Evolutionary conservation across 1,140 invertebrate genomes (phyloP).

Genomic region (Oncopodura yosiiana): DNA sequence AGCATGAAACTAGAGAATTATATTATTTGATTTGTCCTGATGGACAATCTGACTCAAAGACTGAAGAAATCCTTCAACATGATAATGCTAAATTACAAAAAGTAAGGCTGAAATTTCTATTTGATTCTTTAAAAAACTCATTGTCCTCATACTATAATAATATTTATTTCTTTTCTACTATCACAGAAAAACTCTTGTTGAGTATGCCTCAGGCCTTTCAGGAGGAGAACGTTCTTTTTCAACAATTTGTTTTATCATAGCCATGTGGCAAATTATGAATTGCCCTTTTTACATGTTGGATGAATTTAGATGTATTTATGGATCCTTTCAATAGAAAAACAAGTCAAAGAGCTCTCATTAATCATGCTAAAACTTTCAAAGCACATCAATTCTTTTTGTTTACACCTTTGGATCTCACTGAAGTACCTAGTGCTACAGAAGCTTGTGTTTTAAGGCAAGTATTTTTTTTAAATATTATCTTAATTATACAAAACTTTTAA

Average conservation of each 20-base stretch:
- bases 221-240: conserved; percentile 93
- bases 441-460: conserved; percentile 19
- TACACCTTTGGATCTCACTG: conserved; percentile 29
- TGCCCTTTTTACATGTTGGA: conserved; percentile 92
- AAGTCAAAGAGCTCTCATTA: conserved; percentile 27
- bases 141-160: too few species aligned
- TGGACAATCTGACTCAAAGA: conserved; percentile 6
- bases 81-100: not conserved
- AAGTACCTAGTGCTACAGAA: conserved; percentile 6
- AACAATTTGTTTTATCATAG: conserved; percentile 85
- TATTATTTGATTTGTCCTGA: conserved; percentile 33
- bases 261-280: conserved; percentile 82
- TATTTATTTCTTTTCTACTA: not conserved
- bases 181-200: conserved; percentile 17
- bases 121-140: not conserved
- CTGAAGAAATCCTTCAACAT: not conserved
- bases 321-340: conserved; percentile 39
- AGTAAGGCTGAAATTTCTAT: not conserved
- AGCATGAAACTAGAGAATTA: conserved; percentile 19
- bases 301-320: conserved; percentile 98
- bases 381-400: conserved; percentile 29
- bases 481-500: not conserved
- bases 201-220: conserved; percentile 49
- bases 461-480: not conserved
- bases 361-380: conserved; percentile 18